Conservation (phyloP, 2,113 vertebrate species). For the Petromus typicus region DNA sequence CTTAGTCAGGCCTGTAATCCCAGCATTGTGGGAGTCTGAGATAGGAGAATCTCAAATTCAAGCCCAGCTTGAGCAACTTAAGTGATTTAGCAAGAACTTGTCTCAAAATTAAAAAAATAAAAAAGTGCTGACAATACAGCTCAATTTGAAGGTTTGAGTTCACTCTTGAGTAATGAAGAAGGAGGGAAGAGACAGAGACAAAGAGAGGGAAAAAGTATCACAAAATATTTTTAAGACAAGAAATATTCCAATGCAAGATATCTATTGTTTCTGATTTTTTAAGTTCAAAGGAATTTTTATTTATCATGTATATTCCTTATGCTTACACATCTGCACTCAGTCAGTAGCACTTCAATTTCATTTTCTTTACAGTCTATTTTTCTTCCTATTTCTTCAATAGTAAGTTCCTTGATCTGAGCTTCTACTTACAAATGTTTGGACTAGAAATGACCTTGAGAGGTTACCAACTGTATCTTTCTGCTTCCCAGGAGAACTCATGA, state of each 20-base stretch:
- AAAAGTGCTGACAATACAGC: background rate
- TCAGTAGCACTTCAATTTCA: constrained; percentile 70
- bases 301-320: constrained; percentile 55
- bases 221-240: constrained; percentile 70
- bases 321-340: constrained; percentile 55
- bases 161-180: background rate
- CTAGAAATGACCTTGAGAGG: constrained; percentile 60
- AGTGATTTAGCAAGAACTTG: background rate
- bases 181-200: background rate
- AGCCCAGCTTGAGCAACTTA: background rate
- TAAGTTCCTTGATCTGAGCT: constrained; percentile 66
- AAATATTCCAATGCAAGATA: constrained; percentile 71
- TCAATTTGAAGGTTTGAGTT: background rate
- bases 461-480: constrained; percentile 42
- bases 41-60: background rate
- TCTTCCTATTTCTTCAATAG: constrained; percentile 65
- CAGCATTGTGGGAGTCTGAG: background rate
- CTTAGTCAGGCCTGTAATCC: background rate
- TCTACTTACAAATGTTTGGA: constrained; percentile 56
- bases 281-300: constrained; percentile 66
- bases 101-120: background rate
- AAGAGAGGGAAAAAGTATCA: constrained; percentile 51
- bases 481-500: constrained; percentile 57
- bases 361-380: constrained; percentile 73
- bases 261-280: constrained; percentile 62